phyloP scores from a whole-genome alignment of 1,140 invertebrate species.

The Akabosia matsudoensis region DNA sequence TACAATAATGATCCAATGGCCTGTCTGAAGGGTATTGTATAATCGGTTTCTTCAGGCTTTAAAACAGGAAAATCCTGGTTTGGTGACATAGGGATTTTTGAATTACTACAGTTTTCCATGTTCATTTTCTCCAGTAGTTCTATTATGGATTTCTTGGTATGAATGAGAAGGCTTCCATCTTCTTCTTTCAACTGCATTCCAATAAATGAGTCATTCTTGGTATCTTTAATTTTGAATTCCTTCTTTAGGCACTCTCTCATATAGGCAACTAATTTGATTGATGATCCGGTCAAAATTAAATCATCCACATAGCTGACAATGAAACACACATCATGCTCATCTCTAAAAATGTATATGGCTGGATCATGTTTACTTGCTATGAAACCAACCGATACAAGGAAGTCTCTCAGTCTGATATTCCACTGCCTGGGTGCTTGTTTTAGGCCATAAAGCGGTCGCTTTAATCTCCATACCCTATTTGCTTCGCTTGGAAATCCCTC shows the following conservation, averaged over 20 bases:
- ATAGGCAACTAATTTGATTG: constrained; percentile 42
- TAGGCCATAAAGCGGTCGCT: constrained; percentile 53
- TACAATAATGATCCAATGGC: constrained; percentile 31
- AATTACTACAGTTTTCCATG: constrained; percentile 30
- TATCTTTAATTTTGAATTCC: constrained; percentile 52
- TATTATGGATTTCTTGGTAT: constrained; percentile 9
- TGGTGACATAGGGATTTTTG: constrained; percentile 26
- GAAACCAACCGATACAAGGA: neutral
- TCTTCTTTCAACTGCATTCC: constrained; percentile 50
- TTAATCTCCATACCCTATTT: constrained; percentile 44
- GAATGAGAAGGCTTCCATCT: constrained; percentile 39
- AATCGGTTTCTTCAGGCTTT: neutral
- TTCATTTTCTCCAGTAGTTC: constrained; percentile 23
- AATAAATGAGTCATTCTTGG: constrained; percentile 48
- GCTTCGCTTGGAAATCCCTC: constrained; percentile 28
- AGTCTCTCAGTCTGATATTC: constrained; percentile 44
- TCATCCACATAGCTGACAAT: constrained; percentile 52
- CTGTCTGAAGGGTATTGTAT: constrained; percentile 25
- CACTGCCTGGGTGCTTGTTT: constrained; percentile 53
- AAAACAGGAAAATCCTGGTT: neutral
- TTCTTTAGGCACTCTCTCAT: constrained; percentile 48
- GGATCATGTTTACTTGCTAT: neutral
- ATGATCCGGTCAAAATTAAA: constrained; percentile 47
- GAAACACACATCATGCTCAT: constrained; percentile 33
- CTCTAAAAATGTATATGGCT: constrained; percentile 34